Conservation (phyloP, 2,113 vertebrate genomes). For the Cervus canadensis region DNA sequence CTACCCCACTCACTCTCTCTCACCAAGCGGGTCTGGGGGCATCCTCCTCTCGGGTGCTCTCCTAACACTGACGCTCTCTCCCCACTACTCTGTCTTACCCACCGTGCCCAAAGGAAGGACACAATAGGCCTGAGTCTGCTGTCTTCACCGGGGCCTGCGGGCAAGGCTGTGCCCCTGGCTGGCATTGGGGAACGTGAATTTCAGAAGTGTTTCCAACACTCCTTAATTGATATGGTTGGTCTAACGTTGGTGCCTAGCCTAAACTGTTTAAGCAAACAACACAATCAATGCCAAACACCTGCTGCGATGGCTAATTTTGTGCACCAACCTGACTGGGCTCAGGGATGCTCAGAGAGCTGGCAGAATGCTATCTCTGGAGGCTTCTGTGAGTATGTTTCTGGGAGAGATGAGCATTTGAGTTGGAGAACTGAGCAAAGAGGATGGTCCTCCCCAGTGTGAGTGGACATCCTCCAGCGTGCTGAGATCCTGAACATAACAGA, state of each 20-base stretch:
- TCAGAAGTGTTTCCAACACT: fast-evolving
- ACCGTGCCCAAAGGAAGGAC: fast-evolving
- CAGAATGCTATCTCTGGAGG: fast-evolving
- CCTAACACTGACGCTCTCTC: neutral
- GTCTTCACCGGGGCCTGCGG: fast-evolving
- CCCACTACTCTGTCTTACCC: neutral
- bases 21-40: fast-evolving
- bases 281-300: fast-evolving
- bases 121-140: neutral
- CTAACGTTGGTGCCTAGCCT: fast-evolving
- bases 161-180: neutral
- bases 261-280: neutral
- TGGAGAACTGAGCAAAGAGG: too few relatives aligned
- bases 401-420: neutral
- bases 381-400: neutral
- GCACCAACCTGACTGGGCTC: neutral
- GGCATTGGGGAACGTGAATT: fast-evolving
- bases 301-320: fast-evolving
- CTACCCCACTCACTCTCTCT: neutral
- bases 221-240: neutral
- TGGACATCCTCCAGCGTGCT: neutral
- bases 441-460: fast-evolving
- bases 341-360: neutral
- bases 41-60: fast-evolving
- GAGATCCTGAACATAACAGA: neutral